Evolutionary conservation across 2,113 vertebrate genomes (phyloP), one percentile per base, ranked within the genome.

Genomic region (Tachysurus vachellii): DNA sequence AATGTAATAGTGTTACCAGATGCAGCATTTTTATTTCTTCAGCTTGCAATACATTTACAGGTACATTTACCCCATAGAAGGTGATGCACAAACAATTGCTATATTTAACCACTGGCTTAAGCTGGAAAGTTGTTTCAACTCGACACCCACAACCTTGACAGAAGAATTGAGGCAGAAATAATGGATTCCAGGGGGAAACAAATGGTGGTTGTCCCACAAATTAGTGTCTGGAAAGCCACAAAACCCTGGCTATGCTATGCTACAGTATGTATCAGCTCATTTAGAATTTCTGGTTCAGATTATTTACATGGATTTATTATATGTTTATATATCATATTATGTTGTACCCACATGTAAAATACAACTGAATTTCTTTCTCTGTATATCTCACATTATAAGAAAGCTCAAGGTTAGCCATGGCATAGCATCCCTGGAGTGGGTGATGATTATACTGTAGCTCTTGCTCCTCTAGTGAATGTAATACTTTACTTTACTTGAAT

Each of bases 181-280:
- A 93, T 94, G 85, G 91, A 93, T 90, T 93, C 92, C 91, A 86
- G 83, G 84, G 91, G 91, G 93, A 86, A 87, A 91, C 88, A 88
- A 91, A 91, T 90, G 87, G 88, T 88, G 84, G n/a, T 85, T 88
- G 84, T 91, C 83, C 80, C 91, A 91, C 86, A 92, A 91, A 93
- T 93, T 91, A 92, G 89, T 87, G 80, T 87, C 68, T 84, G 42
- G 14, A 86, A 85, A 85, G 87, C 90, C 90, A 91, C 90, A 62
- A 28, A 89, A 87, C 87, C 71, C 90, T 91, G 85, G 89, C 89
- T 62, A 82, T 81, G 89, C 68, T 85, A 77, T n/a, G n/a, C n/a
- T n/a, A n/a, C n/a, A n/a, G n/a, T n/a, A n/a, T 47, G 73, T 79
- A 81, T 85, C 80, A 91, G 89, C 88, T 90, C 88, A 91, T 91